Evolutionary conservation across 1,140 invertebrate genomes (phyloP).

Genomic region (Fopius arisanus): DNA sequence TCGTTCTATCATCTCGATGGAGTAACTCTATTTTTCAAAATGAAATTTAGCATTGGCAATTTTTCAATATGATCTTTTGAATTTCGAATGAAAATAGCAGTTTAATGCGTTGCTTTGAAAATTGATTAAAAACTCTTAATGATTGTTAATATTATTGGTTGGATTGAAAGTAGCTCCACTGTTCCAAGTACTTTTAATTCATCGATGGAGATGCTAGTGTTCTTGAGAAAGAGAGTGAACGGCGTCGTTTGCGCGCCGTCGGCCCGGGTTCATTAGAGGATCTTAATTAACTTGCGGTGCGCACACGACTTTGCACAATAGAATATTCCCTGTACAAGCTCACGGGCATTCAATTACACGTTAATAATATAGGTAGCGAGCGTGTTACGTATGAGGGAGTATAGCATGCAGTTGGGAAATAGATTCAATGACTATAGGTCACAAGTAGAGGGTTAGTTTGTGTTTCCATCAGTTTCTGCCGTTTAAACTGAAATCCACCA

Average conservation of each 20-base stretch:
- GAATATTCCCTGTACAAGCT: slow-evolving; percentile 40
- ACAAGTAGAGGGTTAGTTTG: neutral
- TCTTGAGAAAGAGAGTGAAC: slow-evolving; percentile 34
- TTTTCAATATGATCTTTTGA: too few species aligned
- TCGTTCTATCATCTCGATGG: too few species aligned
- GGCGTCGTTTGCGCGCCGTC: slow-evolving; percentile 26
- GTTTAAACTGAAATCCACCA: neutral
- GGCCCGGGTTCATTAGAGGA: slow-evolving; percentile 37
- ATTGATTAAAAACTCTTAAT: slow-evolving; percentile 1
- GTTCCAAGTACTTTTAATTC: slow-evolving; percentile 51
- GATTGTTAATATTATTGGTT: neutral
- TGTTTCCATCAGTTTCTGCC: neutral
- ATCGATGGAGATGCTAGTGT: slow-evolving; percentile 61
- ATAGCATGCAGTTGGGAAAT: neutral
- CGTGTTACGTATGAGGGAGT: slow-evolving; percentile 15
- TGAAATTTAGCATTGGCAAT: too few species aligned
- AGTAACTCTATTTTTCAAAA: too few species aligned
- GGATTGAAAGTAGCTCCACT: neutral
- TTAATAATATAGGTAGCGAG: slow-evolving; percentile 35
- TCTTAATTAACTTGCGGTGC: slow-evolving; percentile 39
- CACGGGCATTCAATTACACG: slow-evolving; percentile 37
- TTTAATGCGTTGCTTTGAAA: neutral
- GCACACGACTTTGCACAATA: slow-evolving; percentile 41
- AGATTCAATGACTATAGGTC: slow-evolving; percentile 5
- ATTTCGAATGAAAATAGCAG: too few species aligned